These are phyloP conservation scores for Archocentrus centrarchus DNA, from an alignment of 2,113 vertebrate species.

Conservation along the genomic window DNA sequence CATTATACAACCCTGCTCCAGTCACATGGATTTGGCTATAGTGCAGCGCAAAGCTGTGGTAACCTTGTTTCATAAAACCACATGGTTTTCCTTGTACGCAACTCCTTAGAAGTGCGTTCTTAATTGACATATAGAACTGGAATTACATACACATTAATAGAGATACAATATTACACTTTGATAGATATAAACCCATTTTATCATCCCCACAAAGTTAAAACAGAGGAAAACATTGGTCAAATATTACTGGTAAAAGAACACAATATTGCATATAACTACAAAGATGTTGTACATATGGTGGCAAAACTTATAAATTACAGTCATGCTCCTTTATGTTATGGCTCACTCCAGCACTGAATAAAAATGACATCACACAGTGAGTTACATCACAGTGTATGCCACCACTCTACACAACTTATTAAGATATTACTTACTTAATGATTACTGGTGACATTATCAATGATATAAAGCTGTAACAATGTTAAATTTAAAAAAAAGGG, in stretches of 20 bases:
- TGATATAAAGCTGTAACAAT: not conserved
- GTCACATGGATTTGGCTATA: conserved; percentile 66
- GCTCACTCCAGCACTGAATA: not conserved
- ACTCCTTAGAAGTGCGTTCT: no score
- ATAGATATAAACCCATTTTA: not conserved
- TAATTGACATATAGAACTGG: not conserved
- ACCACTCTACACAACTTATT: not conserved
- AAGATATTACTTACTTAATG: not conserved
- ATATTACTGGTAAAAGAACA: not conserved
- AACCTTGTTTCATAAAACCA: conserved; percentile 67
- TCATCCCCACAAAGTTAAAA: not conserved
- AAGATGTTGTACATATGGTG: not conserved
- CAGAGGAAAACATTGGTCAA: not conserved
- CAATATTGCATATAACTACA: not conserved
- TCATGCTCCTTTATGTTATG: not conserved
- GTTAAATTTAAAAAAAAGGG: not conserved
- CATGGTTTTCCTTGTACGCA: conserved; percentile 26
- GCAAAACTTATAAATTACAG: not conserved
- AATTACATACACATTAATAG: not conserved
- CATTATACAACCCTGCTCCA: conserved; percentile 71
- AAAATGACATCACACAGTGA: not conserved
- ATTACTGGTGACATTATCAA: not conserved
- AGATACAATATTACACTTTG: not conserved
- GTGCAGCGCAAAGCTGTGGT: conserved; percentile 27
- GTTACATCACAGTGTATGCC: conserved; percentile 5